Evolutionary conservation across 2,797 vertebrate genomes (phyloP), one percentile per base, ranked within the genome.

Genomic region (Chromobotia macracanthus): DNA sequence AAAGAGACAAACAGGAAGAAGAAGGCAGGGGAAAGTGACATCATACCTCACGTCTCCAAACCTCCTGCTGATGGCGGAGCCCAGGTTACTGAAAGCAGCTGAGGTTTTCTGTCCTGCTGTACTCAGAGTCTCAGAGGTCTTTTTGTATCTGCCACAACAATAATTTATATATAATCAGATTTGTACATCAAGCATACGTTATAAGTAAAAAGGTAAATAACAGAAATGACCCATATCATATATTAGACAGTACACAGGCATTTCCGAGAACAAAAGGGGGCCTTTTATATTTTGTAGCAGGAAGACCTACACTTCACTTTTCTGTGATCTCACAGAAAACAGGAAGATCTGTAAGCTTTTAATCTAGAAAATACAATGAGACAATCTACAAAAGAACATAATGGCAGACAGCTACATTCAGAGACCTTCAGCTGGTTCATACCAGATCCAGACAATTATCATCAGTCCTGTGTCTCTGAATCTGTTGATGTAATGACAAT

Each of bases 21-120:
- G 53, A 11, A 70, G 35, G 16, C 4, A 46, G 60, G 13, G n/a
- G 31, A 64, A 77, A 55, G 66, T 38, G 66, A 74, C 44, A 8
- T 50, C 1, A 0, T 95, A 99, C 98, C 97, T 99, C 96, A 99
- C 97, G 87, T 99, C 98, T 79, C 95, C 98, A 0, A 99, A 93
- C 88, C 94, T 99, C 93, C 94, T 96, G 91, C 92, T 95, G 92
- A 99, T 95, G 87, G 94, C 93, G 0, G 91, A 96, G 86, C 98
- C 95, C 35, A 99, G 92, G 0, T 94, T 99, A 89, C 88, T 97
- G 91, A 99, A 95, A 25, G 96, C 97, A 5, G 95, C 93, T 0
- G 96, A 91, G 23, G 98, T 98, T 85, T 91, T 98, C 89, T 97
- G 97, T 80, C 98, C 96, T 0, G 97, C 97, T 0, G 97, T 96